phyloP scores from a whole-genome alignment of 1,140 invertebrate species.

The Dendroctonus ponderosae region DNA sequence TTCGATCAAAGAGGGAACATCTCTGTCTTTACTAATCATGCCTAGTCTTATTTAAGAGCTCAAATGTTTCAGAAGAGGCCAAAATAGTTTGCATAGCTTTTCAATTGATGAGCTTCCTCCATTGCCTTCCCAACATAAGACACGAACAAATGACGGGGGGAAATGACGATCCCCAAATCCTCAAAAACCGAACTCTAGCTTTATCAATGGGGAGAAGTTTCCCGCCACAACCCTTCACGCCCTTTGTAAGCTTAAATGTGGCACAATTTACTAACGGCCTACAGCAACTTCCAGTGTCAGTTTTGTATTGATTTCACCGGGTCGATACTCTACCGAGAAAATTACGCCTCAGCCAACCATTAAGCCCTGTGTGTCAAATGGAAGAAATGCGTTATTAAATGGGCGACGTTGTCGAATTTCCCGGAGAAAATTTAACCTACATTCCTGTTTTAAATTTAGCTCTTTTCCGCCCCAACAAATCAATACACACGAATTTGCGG shows the following conservation, averaged over 20 bases:
- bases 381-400: conserved; percentile 30
- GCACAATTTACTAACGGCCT: conserved; percentile 18
- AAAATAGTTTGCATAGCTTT: no score
- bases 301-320: conserved; percentile 19
- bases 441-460: conserved; percentile 17
- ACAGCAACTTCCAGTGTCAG: conserved; percentile 27
- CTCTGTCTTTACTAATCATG: no score
- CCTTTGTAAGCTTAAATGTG: not conserved
- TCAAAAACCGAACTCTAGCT: no score
- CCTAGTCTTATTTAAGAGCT: no score
- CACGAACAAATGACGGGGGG: no score
- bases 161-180: no score
- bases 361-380: conserved; percentile 29
- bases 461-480: no score
- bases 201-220: not conserved
- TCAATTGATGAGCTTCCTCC: no score
- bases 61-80: no score
- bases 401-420: conserved; percentile 25
- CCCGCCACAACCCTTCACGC: conserved; percentile 8
- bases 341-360: conserved; percentile 30
- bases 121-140: no score
- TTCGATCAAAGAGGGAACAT: no score
- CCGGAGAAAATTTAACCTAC: conserved; percentile 22
- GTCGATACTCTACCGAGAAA: conserved; percentile 30
- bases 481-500: no score